Base-by-base conservation (phyloP, 2,888 invertebrate species). In the Eucera pruinosa region DNA sequence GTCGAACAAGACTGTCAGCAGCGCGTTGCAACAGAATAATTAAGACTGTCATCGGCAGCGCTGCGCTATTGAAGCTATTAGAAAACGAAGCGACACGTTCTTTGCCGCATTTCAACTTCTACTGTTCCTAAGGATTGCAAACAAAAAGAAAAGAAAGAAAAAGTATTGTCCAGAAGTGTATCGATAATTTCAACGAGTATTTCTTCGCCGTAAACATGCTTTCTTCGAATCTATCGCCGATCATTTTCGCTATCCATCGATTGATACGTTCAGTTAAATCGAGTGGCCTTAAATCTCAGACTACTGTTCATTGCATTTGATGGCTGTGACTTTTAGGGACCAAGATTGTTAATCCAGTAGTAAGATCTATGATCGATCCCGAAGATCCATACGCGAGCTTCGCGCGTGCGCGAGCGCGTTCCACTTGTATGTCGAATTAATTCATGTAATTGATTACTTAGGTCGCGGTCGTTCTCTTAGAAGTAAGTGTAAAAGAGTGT, bases 321-420 rank as follows among this genome's bases (percentile, higher is more conserved):
- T 89, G 92, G 92, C 92, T 92, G 92, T 92, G 92, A 92, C 89
- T 89, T 83, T 87, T 91, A 90, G 90, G 92, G 92, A 92, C 92
- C 92, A 92, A 92, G 85, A 88, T 85, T 88, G 81, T 74, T 72
- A 78, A 74, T 70, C 60, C 66, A 62, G 61, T 71, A 73, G 62
- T 57, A 65, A 61, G 15, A 47, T 61, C 58, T 30, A 54, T n/a
- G 41, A 58, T 65, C 47, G 52, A 11, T n/a, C n/a, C n/a, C n/a
- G n/a, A n/a, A 61, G 27, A n/a, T 65, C 50, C 50, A 23, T 30
- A 30, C 43, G 30, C 33, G 58, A 50, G 55, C 47, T 52, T 68
- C 68, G 57, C 55, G 58, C 54, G 23, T 66, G 54, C 52, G 58
- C 48, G 23, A 55, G 33, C 18, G 54, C 23, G 47, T 48, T 43